Base-by-base conservation (phyloP, 2,888 invertebrate genomes). In the Dicyrtomina minuta region DNA sequence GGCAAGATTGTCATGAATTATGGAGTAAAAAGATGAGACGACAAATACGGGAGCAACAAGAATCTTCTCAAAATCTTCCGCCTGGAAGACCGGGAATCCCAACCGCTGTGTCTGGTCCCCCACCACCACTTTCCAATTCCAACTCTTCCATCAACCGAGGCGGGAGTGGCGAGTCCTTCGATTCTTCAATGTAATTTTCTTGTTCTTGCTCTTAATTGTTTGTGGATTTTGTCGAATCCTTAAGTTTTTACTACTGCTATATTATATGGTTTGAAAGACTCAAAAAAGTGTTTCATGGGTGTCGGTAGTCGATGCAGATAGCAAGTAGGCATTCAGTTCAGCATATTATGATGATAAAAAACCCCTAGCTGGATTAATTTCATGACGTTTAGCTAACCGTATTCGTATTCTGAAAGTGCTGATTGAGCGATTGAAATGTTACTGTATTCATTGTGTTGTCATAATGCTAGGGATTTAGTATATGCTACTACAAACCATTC, bases 1-100 rank as follows among this genome's bases (percentile, higher is more conserved):
- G 93, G 90, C 97, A 99, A 83, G 98, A 99, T 84, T 99, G 99
- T 82, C 98, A 99, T 84, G 99, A 99, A 83, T 86, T 99, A 81
- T 99, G 98, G 97, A 94, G 95, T 79, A 99, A 99, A 83, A 93
- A 92, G 81, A 88, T 95, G n/a, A 88, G 94, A 78, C 86, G 89
- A 39, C 91, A 91, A 81, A 86, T 91, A 80, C 86, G 91, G 55
- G 92, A 93, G 80, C 90, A 90, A 80, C 88, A 88, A 79, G 88
- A 88, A 76, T 81, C 83, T 0, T 79, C 83, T 77, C 81, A 82
- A 69, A 83, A 82, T 74, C 73, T 83, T 66, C 83, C 83, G n/a
- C 82, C 83, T 2, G 83, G 83, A 15, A 83, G 82, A 74, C 83
- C 83, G 2, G 46, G 55, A 22, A 39, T 33, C 33, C 33, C 33